Evolutionary conservation across 2,113 vertebrate genomes (phyloP).

Genomic region (Oceanites oceanicus): DNA sequence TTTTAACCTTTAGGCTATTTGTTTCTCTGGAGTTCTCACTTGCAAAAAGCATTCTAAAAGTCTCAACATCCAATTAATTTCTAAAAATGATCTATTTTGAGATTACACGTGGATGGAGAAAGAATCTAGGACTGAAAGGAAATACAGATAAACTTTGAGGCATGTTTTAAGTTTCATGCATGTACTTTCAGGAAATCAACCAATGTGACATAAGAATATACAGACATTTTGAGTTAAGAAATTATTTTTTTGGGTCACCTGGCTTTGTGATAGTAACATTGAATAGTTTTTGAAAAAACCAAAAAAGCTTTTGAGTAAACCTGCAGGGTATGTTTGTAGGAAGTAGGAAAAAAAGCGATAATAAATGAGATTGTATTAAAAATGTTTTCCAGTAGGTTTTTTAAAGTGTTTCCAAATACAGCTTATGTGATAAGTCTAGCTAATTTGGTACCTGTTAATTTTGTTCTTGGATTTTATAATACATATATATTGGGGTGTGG

Average conservation of each 20-base stretch:
- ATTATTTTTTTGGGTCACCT: not conserved
- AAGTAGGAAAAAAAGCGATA: not conserved
- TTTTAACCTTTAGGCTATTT: not conserved
- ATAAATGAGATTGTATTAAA: not conserved
- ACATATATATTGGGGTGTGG: not conserved
- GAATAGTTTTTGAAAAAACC: not conserved
- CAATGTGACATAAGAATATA: not conserved
- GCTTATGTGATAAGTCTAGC: not conserved
- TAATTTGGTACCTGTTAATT: not conserved
- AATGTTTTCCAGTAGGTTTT: not conserved
- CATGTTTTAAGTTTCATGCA: not conserved
- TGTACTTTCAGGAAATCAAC: not conserved
- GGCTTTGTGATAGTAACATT: not conserved
- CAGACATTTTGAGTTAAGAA: not conserved
- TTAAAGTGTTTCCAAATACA: not conserved
- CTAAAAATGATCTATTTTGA: not conserved
- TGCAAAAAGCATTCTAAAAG: not conserved
- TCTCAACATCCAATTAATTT: not conserved
- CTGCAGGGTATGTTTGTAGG: fast-evolving
- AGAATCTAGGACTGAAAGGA: not conserved
- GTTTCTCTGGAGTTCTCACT: not conserved
- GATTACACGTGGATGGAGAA: not conserved
- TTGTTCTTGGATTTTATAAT: not conserved
- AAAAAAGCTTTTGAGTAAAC: not conserved
- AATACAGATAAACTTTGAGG: not conserved